Percentiles rank a stretch among this genome's conserved stretches.
phyloP scores from a whole-genome alignment of 92 coral and sea anemone genomes.

The Epizoanthus scotinus region DNA sequence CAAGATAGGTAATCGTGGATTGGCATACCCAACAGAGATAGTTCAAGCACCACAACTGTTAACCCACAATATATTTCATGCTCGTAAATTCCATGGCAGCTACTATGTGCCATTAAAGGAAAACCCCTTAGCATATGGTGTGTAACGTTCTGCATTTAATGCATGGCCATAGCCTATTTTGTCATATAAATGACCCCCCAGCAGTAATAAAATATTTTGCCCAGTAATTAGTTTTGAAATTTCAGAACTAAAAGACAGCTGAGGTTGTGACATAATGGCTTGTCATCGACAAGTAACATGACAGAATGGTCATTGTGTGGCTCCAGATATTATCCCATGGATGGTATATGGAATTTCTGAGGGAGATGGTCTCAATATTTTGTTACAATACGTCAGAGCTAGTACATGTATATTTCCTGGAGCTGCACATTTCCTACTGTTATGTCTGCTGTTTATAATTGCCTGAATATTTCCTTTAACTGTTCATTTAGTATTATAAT shows the following conservation, averaged over 20 bases:
- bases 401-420: no score
- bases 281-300: not conserved
- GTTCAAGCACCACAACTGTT: not conserved
- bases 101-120: not conserved
- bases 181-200: not conserved
- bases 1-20: not conserved
- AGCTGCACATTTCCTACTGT: no score
- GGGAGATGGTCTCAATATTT: no score
- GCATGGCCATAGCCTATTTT: not conserved
- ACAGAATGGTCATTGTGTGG: not conserved
- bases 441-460: no score
- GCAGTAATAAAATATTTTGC: not conserved
- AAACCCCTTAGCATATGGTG: not conserved
- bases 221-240: not conserved
- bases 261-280: not conserved
- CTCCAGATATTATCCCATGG: not conserved
- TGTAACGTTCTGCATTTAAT: slow-evolving; percentile 5
- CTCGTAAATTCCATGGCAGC: slow-evolving; percentile 6
- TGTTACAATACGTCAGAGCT: no score
- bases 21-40: not conserved
- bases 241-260: not conserved
- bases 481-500: no score
- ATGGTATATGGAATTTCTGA: no score
- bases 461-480: no score
- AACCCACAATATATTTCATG: not conserved